Evolutionary conservation across 2,797 vertebrate genomes (phyloP), one percentile per base, ranked within the genome.

Genomic region (Gallinago solitaria): DNA sequence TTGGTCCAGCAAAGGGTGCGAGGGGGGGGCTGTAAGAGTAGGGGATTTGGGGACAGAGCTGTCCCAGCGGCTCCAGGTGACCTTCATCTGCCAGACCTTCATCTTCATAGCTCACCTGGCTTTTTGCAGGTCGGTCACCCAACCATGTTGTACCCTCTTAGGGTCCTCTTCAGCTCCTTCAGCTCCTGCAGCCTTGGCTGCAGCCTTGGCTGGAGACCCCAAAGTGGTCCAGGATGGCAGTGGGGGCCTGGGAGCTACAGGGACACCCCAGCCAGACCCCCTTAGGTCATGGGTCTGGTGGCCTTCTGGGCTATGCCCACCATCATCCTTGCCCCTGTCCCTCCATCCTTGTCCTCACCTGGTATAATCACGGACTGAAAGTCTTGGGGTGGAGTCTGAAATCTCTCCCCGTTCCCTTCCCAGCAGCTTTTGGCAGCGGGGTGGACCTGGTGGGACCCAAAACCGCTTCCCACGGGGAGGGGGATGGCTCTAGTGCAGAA

Each of bases 301-400:
- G 32, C 17, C 9, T 60, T 54, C 25, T 33, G 19, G 19, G 18
- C 43, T 18, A 45, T 1, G 1, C 45, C 25, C 56, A 21, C 35
- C 27, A 4, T 17, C 30, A 4, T 32, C 51, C 16, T 6, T 10
- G 18, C 60, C 50, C 67, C 33, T 11, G 3, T 80, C n/a, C 14
- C 17, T 51, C 21, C 0, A 0, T 53, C 51, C 33, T 54, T 32
- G 17, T 54, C 18, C 0, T 61, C 3, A 0, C 5, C 15, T 39
- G 25, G 27, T 53, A 37, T 37, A 16, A 1, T 24, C 43, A 2
- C 5, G 20, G 25, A 2, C 32, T 12, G 30, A 19, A 53, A 9
- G 39, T 11, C 43, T 61, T 1, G 1, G 50, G 4, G 10, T n/a
- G 11, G 43, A 13, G 75, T 7, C 41, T 64, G 28, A 2, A 57